Evolutionary conservation across 2,888 invertebrate species (phyloP).

Genomic region (Scaptomyza polygonia): DNA sequence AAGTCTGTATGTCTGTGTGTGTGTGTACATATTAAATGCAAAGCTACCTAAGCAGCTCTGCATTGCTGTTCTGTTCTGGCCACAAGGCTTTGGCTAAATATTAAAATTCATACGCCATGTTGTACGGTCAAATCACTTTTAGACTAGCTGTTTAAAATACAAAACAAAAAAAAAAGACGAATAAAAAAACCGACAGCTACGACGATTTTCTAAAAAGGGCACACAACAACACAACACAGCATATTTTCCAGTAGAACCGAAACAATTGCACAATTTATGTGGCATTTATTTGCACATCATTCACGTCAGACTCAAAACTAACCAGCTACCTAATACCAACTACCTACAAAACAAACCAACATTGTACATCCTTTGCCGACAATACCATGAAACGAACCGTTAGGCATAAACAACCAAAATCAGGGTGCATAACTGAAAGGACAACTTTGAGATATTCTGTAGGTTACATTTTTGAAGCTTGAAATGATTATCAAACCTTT

Average conservation of each 20-base stretch:
- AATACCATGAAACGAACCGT: slow-evolving; percentile 57
- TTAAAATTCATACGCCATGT: slow-evolving; percentile 80
- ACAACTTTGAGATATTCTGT: too few relatives aligned
- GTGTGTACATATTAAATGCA: slow-evolving; percentile 41
- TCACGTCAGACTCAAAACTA: slow-evolving; percentile 33
- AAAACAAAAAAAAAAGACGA: slow-evolving; percentile 9
- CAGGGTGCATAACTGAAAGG: too few relatives aligned
- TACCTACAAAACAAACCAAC: slow-evolving; percentile 22
- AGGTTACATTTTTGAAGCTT: too few relatives aligned
- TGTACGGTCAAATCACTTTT: slow-evolving; percentile 74
- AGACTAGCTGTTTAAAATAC: slow-evolving; percentile 12
- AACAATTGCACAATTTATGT: slow-evolving; percentile 79
- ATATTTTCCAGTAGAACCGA: slow-evolving; percentile 58
- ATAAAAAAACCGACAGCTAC: slow-evolving; percentile 42
- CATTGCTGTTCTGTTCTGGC: slow-evolving; percentile 22
- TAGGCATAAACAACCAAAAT: slow-evolving; percentile 39
- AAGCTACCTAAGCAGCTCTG: slow-evolving; percentile 53
- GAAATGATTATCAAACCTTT: too few relatives aligned
- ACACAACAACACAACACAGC: slow-evolving; percentile 48
- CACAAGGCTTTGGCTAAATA: slow-evolving; percentile 62
- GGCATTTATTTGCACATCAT: slow-evolving; percentile 71
- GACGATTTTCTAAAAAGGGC: slow-evolving; percentile 73
- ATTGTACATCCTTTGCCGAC: slow-evolving; percentile 27
- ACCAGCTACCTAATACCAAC: slow-evolving; percentile 25
- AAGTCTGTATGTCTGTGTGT: slow-evolving; percentile 14